A percentile compares a stretch with the other conserved stretches of the same genome.
Evolutionary conservation across 1,140 invertebrate species (phyloP).

Genomic region (Panulirus ornatus): DNA sequence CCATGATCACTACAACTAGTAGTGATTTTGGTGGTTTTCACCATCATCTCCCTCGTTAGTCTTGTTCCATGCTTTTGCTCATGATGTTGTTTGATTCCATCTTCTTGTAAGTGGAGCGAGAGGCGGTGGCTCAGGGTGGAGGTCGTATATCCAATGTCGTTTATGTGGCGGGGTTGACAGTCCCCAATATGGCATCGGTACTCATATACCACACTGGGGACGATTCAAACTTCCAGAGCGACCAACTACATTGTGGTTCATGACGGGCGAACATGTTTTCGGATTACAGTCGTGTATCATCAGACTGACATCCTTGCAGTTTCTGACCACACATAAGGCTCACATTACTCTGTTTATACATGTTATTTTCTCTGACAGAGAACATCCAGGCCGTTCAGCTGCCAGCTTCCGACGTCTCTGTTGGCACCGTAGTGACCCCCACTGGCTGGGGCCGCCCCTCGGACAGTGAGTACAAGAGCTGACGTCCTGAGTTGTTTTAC

Average conservation of each 20-base stretch:
- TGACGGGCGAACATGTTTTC: too few species aligned
- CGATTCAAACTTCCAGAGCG: too few species aligned
- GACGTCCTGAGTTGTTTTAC: not conserved
- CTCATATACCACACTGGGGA: not conserved
- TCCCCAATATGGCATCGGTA: not conserved
- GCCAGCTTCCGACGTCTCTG: conserved; percentile 22
- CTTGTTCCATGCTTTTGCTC: too few species aligned
- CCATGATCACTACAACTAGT: not conserved
- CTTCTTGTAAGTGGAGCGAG: too few species aligned
- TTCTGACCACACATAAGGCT: not conserved
- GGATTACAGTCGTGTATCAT: too few species aligned
- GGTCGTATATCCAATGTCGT: too few species aligned
- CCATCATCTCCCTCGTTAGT: too few species aligned
- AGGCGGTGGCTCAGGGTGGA: too few species aligned
- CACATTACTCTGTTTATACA: not conserved
- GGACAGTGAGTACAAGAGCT: conserved; percentile 39
- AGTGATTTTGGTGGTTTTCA: too few species aligned
- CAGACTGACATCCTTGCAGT: not conserved
- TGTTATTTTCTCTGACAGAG: not conserved
- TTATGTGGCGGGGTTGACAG: too few species aligned
- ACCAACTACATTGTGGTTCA: too few species aligned
- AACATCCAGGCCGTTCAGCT: conserved; percentile 8
- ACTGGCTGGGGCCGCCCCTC: conserved; percentile 76
- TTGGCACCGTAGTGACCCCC: conserved; percentile 77
- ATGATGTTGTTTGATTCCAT: too few species aligned